These are phyloP conservation scores for Gortyna flavago DNA, from an alignment of 2,888 invertebrate genomes.

Conservation along the genomic window DNA sequence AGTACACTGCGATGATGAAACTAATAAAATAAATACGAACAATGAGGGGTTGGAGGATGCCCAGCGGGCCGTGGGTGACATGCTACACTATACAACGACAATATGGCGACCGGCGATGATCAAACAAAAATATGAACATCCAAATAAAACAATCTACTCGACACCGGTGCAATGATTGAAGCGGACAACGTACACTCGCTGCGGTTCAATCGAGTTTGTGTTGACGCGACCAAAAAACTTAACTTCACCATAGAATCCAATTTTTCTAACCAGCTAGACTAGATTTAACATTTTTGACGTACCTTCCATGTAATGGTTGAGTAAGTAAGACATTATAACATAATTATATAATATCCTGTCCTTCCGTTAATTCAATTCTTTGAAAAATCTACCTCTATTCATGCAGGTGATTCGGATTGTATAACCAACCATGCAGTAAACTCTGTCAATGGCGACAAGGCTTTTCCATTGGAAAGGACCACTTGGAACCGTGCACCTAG, in stretches of 20 bases:
- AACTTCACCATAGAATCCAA: not conserved
- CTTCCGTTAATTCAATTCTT: not conserved
- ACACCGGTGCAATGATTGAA: slow-evolving; percentile 88
- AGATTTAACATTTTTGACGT: not conserved
- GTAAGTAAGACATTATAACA: not conserved
- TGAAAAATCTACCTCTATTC: not conserved
- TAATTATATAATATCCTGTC: not conserved
- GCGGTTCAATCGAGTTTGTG: slow-evolving; percentile 81
- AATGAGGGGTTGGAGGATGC: slow-evolving; percentile 91
- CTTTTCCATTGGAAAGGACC: not conserved
- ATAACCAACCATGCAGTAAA: not conserved
- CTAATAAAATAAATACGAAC: slow-evolving; percentile 85
- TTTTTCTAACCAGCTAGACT: slow-evolving; percentile 18
- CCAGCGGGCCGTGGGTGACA: slow-evolving; percentile 89
- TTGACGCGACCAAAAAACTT: not conserved
- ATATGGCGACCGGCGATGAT: slow-evolving; percentile 82
- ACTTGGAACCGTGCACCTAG: not conserved
- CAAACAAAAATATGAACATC: slow-evolving; percentile 84
- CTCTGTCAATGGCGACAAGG: not conserved
- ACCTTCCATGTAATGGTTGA: not conserved
- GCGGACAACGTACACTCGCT: slow-evolving; percentile 79
- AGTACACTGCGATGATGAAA: slow-evolving; percentile 80
- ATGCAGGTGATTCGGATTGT: not conserved
- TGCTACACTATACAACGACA: slow-evolving; percentile 84
- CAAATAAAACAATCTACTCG: slow-evolving; percentile 84